Evolutionary conservation across 2,113 vertebrate species (phyloP).

Genomic region (Brachyhypopomus gauderio): DNA sequence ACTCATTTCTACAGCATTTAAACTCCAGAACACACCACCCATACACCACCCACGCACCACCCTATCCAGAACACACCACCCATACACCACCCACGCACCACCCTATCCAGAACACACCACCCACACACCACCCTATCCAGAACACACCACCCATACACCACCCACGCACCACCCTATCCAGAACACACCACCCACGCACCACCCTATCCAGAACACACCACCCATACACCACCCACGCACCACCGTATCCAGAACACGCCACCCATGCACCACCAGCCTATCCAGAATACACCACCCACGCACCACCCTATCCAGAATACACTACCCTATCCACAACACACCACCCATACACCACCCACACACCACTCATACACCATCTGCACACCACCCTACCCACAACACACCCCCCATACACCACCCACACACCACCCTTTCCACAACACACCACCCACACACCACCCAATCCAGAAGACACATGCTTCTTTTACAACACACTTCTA

Average conservation of each 20-base stretch:
- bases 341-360: neutral
- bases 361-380: too few relatives aligned
- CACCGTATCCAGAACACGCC: neutral
- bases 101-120: too few relatives aligned
- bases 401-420: neutral
- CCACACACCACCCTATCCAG: too few relatives aligned
- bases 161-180: too few relatives aligned
- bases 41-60: too few relatives aligned
- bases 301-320: neutral
- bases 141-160: too few relatives aligned
- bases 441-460: too few relatives aligned
- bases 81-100: too few relatives aligned
- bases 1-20: conserved; percentile 64
- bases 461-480: conserved; percentile 8
- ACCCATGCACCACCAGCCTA: neutral
- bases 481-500: conserved; percentile 30
- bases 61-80: too few relatives aligned
- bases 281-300: neutral
- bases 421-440: too few relatives aligned
- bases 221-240: neutral
- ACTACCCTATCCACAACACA: neutral
- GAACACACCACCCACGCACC: too few relatives aligned
- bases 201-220: neutral
- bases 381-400: conserved; percentile 4
- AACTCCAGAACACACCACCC: too few relatives aligned